These are phyloP conservation scores for Lepidostoma basale DNA, from an alignment of 1,140 invertebrate genomes.

Conservation along the genomic window DNA sequence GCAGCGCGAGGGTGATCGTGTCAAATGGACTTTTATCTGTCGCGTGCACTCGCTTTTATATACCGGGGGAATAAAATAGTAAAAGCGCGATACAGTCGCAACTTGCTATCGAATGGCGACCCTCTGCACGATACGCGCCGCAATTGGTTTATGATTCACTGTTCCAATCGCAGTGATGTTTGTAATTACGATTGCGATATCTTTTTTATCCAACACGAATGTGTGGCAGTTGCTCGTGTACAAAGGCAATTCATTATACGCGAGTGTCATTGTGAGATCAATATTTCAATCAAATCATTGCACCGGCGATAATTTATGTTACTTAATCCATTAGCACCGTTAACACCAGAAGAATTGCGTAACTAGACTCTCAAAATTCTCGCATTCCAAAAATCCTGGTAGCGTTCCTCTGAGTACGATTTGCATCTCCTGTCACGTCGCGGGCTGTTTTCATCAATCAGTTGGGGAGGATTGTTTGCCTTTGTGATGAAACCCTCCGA, in stretches of 20 bases:
- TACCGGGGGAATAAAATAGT: conserved; percentile 13
- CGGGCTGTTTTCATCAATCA: conserved; percentile 24
- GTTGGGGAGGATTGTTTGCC: conserved; percentile 21
- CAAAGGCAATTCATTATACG: no score
- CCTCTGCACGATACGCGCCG: conserved; percentile 17
- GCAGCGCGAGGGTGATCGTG: conserved; percentile 1
- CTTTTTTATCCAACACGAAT: neutral
- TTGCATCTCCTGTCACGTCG: conserved; percentile 24
- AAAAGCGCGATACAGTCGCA: conserved; percentile 8
- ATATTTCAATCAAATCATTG: no score
- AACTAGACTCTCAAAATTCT: no score
- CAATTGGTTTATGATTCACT: conserved; percentile 21
- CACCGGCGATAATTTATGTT: no score
- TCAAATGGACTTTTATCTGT: conserved; percentile 30
- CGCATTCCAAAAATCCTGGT: neutral
- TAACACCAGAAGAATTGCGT: no score
- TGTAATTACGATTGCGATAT: conserved; percentile 23
- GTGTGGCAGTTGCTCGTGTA: neutral
- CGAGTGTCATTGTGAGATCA: no score
- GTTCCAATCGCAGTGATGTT: conserved; percentile 21
- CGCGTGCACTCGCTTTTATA: conserved; percentile 29
- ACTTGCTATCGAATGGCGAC: conserved; percentile 8
- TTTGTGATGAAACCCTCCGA: conserved; percentile 19
- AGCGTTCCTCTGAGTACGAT: conserved; percentile 4
- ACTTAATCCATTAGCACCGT: no score